Evolutionary conservation across 2,797 vertebrate genomes (phyloP).

Genomic region (Hipposideros larvatus): DNA sequence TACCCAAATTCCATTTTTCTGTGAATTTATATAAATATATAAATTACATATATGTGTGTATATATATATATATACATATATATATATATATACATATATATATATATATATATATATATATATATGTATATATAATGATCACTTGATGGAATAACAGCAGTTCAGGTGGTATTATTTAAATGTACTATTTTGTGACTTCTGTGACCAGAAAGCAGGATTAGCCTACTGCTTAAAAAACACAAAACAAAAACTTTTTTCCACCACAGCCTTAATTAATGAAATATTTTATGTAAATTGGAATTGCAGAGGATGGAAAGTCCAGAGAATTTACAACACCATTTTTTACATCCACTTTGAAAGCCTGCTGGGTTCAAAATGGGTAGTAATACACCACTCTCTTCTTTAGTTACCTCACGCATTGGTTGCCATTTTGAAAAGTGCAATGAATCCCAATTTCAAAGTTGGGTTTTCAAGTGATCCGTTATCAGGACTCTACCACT

Average conservation of each 20-base stretch:
- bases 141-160: not conserved
- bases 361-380: not conserved
- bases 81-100: no score
- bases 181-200: not conserved
- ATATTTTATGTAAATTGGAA: not conserved
- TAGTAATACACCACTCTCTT: not conserved
- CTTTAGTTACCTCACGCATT: not conserved
- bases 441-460: not conserved
- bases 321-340: not conserved
- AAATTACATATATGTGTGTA: no score
- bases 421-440: not conserved
- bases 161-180: not conserved
- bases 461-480: not conserved
- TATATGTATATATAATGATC: no score
- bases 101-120: no score
- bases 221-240: not conserved
- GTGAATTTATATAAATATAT: not conserved
- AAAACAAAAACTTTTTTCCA: not conserved
- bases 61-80: no score
- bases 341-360: conserved; percentile 10
- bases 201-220: not conserved
- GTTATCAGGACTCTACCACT: not conserved
- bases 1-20: not conserved
- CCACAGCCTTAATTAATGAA: not conserved
- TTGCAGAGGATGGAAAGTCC: not conserved